phyloP scores from a whole-genome alignment of 2,113 vertebrate genomes.

The Microtus pennsylvanicus region DNA sequence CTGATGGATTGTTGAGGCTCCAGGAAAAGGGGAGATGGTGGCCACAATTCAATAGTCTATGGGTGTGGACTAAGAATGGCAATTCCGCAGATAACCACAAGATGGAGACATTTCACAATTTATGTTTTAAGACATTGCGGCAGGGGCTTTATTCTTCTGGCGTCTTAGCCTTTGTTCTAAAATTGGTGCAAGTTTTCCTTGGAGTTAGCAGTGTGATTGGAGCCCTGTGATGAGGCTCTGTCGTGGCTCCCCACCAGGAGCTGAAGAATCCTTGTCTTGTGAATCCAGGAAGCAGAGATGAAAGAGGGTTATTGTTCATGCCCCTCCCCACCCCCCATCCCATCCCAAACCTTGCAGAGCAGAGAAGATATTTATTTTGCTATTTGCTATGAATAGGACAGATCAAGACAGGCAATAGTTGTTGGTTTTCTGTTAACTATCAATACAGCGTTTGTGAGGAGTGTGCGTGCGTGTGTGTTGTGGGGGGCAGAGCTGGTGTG shows the following conservation, averaged over 20 bases:
- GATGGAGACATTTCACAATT: slow-evolving; percentile 64
- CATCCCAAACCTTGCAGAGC: background rate
- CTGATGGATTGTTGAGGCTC: too few relatives aligned
- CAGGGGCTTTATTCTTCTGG: background rate
- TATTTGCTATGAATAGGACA: background rate
- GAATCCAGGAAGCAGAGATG: slow-evolving; percentile 10
- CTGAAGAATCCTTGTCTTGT: background rate
- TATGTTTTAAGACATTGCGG: background rate
- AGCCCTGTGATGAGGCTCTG: slow-evolving; percentile 9
- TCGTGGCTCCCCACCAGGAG: slow-evolving; percentile 8
- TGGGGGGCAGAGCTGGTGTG: background rate
- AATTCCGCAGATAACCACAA: slow-evolving; percentile 40
- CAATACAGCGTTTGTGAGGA: background rate
- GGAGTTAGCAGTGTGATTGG: slow-evolving; percentile 41
- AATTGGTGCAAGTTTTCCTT: slow-evolving; percentile 68
- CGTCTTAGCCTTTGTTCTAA: slow-evolving; percentile 47
- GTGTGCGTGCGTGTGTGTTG: background rate
- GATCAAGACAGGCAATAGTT: background rate
- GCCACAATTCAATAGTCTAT: background rate
- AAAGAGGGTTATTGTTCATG: background rate
- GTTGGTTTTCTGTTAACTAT: background rate
- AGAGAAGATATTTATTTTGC: background rate
- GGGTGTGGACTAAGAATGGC: background rate
- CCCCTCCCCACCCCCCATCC: accelerated
- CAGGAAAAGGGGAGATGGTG: background rate